phyloP scores from a whole-genome alignment of 2,797 vertebrate genomes.

The Crenuchus spilurus region DNA sequence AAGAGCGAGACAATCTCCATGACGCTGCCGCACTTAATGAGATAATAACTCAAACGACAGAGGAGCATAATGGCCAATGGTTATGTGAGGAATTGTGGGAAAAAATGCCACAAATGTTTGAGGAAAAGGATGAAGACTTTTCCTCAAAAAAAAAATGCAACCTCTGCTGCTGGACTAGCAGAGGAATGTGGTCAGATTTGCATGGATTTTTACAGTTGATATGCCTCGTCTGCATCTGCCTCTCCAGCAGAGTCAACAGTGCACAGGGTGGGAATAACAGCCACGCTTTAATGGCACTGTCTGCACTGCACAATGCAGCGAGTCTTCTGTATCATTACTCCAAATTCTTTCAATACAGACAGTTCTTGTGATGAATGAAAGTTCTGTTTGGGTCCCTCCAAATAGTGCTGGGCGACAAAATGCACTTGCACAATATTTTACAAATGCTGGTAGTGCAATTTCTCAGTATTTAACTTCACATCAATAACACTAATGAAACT shows the following conservation, averaged over 20 bases:
- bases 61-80: conserved; percentile 50
- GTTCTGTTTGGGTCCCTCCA: conserved; percentile 18
- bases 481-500: no score
- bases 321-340: conserved; percentile 22
- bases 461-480: no score
- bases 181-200: conserved; percentile 21
- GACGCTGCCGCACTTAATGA: conserved; percentile 67
- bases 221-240: conserved; percentile 18
- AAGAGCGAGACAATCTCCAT: conserved; percentile 64
- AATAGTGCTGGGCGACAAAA: neutral
- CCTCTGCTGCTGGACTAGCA: conserved; percentile 45
- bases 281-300: conserved; percentile 14
- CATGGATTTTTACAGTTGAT: conserved; percentile 26
- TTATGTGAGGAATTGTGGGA: conserved; percentile 63
- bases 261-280: conserved; percentile 31
- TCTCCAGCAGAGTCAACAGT: conserved; percentile 17
- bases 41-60: conserved; percentile 66
- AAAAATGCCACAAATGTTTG: conserved; percentile 63
- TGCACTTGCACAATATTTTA: neutral
- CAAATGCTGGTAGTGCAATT: no score
- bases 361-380: conserved; percentile 23
- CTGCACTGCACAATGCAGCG: conserved; percentile 3
- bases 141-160: conserved; percentile 57
- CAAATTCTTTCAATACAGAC: conserved; percentile 32
- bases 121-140: conserved; percentile 53